Evolutionary conservation across 2,888 invertebrate species (phyloP).

Genomic region (Lutraria lutraria): DNA sequence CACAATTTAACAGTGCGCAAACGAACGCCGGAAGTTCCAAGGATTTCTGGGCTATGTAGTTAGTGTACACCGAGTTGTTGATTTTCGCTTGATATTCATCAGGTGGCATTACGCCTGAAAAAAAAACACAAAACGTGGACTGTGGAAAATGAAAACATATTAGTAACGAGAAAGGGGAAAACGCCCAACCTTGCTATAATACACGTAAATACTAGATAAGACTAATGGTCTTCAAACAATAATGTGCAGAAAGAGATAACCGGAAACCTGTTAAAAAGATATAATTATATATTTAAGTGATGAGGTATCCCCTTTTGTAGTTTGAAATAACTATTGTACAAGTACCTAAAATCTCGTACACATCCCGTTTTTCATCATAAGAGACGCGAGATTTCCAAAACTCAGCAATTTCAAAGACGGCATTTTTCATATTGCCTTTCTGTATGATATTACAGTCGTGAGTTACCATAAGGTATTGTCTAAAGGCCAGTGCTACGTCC

Average conservation of each 20-base stretch:
- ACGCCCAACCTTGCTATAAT: too few species aligned
- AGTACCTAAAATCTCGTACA: constrained; percentile 83
- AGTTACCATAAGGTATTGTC: constrained; percentile 84
- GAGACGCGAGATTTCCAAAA: constrained; percentile 81
- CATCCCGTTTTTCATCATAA: constrained; percentile 68
- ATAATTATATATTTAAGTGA: too few species aligned
- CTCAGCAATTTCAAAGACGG: constrained; percentile 82
- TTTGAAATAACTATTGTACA: too few species aligned
- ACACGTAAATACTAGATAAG: too few species aligned
- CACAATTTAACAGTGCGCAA: constrained; percentile 51
- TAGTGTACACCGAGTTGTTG: constrained; percentile 85
- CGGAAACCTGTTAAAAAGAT: too few species aligned
- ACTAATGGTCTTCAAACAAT: too few species aligned
- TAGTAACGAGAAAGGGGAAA: too few species aligned
- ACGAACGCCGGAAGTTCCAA: constrained; percentile 72
- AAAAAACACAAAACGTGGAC: constrained; percentile 16
- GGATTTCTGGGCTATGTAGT: constrained; percentile 79
- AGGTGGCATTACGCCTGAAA: constrained; percentile 85
- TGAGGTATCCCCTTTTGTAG: too few species aligned
- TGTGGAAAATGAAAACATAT: too few species aligned
- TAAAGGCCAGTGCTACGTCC: constrained; percentile 82
- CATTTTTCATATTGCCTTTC: constrained; percentile 77
- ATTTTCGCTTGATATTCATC: constrained; percentile 83
- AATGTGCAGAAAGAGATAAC: too few species aligned
- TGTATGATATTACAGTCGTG: constrained; percentile 80